phyloP scores from a whole-genome alignment of 2,888 invertebrate species.

The Ctena decussata region DNA sequence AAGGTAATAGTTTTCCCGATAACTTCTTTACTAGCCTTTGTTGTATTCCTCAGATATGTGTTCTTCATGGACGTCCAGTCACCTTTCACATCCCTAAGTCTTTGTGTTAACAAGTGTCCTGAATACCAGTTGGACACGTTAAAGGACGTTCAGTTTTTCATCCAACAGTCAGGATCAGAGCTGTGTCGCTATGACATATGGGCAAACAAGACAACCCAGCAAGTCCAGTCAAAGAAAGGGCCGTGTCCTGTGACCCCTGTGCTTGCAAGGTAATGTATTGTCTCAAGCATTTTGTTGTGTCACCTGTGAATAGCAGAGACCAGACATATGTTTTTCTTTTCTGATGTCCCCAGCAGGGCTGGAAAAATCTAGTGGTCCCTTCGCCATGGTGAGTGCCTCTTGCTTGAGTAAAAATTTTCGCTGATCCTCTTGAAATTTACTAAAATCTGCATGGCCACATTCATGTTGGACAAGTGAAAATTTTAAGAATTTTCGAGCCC shows the following conservation, averaged over 20 bases:
- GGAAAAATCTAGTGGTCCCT: too few relatives aligned
- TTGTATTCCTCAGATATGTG: constrained; percentile 89
- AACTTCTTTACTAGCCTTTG: neutral
- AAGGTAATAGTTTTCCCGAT: too few relatives aligned
- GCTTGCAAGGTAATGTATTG: constrained; percentile 89
- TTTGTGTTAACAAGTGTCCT: constrained; percentile 97
- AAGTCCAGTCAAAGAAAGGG: constrained; percentile 87
- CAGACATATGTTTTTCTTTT: too few relatives aligned
- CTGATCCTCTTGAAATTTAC: too few relatives aligned
- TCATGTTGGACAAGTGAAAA: too few relatives aligned
- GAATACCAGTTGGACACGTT: constrained; percentile 90
- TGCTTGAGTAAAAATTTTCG: too few relatives aligned
- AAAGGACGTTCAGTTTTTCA: constrained; percentile 92
- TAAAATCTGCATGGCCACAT: too few relatives aligned
- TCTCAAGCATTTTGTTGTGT: too few relatives aligned
- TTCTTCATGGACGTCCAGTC: constrained; percentile 95
- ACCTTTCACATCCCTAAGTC: constrained; percentile 92
- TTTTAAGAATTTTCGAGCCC: too few relatives aligned
- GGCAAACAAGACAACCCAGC: constrained; percentile 51
- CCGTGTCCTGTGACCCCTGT: constrained; percentile 94
- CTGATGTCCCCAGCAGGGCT: too few relatives aligned
- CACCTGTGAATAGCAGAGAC: too few relatives aligned
- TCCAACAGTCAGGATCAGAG: constrained; percentile 91
- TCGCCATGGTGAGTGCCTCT: too few relatives aligned
- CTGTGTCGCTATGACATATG: constrained; percentile 90